Percentiles rank a stretch among this genome's conserved stretches.
Evolutionary conservation across 2,888 invertebrate species (phyloP).

Genomic region (Leptogaster cylindrica): DNA sequence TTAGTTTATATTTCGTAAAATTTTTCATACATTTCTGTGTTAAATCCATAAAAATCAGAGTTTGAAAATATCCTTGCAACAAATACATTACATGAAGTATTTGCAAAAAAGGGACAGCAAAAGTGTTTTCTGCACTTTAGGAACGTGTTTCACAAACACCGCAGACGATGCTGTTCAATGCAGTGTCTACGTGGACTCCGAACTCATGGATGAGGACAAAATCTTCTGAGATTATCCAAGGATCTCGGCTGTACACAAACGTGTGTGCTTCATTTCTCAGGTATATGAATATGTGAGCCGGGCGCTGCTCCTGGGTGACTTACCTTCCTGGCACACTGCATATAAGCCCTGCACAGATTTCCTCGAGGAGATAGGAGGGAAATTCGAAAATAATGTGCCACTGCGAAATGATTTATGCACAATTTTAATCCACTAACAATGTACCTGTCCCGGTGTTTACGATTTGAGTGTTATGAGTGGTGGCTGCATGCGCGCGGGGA

Average conservation of each 20-base stretch:
- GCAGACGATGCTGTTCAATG: slow-evolving; percentile 1
- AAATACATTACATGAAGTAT: slow-evolving; percentile 3
- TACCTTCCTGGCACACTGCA: slow-evolving; percentile 8
- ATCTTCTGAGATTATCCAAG: slow-evolving; percentile 14
- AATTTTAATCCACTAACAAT: slow-evolving; percentile 6
- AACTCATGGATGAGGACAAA: slow-evolving; percentile 9
- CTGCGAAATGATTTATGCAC: slow-evolving; percentile 26
- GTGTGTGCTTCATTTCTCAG: not conserved
- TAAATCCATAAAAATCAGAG: slow-evolving; percentile 27
- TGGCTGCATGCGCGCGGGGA: slow-evolving; percentile 12
- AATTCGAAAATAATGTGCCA: slow-evolving; percentile 38
- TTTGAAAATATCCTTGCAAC: slow-evolving; percentile 24
- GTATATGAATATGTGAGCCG: slow-evolving; percentile 1
- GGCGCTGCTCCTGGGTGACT: not conserved
- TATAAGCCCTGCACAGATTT: slow-evolving; percentile 17
- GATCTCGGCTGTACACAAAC: not conserved
- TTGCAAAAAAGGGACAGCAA: not conserved
- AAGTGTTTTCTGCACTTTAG: slow-evolving; percentile 1
- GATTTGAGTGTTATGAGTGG: not conserved
- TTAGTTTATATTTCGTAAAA: not conserved
- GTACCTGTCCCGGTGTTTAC: not conserved
- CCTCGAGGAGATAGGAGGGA: slow-evolving; percentile 16
- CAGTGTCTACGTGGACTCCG: not conserved
- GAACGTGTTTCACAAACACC: slow-evolving; percentile 1
- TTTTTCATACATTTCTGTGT: slow-evolving; percentile 5